A percentile compares a stretch with the other conserved stretches of the same genome.
phyloP scores from a whole-genome alignment of 2,113 vertebrate genomes.

The Lepisosteus osseus region DNA sequence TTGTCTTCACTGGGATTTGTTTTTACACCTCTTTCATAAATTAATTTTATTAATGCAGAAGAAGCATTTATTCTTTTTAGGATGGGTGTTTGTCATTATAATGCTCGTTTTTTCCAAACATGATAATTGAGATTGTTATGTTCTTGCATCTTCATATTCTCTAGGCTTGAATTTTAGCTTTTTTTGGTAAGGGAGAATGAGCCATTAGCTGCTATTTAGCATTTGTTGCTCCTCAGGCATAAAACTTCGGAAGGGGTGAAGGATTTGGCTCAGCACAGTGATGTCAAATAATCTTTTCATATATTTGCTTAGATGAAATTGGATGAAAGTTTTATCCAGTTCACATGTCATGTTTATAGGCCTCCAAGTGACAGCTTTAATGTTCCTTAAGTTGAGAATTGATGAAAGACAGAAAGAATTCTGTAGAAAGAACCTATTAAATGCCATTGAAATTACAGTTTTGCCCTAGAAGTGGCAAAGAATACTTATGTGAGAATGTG shows the following conservation, averaged over 20 bases:
- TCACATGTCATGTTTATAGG: constrained; percentile 9
- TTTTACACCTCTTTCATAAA: no score
- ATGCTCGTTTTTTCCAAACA: no score
- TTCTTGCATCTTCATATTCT: no score
- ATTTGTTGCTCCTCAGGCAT: not conserved
- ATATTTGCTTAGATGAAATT: constrained; percentile 6
- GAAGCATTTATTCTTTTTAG: no score
- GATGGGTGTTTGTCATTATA: no score
- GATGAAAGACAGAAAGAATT: constrained; percentile 7
- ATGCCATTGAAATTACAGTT: not conserved
- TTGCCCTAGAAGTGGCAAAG: not conserved
- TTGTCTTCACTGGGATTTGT: no score
- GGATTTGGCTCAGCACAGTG: not conserved
- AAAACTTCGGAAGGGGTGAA: not conserved
- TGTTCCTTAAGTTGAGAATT: constrained; percentile 1
- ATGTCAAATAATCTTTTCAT: constrained; percentile 6
- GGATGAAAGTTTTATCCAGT: constrained; percentile 3
- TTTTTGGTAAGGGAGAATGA: no score
- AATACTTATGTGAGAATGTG: not conserved
- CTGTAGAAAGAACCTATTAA: not conserved
- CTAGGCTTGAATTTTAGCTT: no score
- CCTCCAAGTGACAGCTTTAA: constrained; percentile 1
- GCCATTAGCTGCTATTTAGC: not conserved
- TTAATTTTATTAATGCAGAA: no score
- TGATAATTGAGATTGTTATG: no score